Evolutionary conservation across 2,113 vertebrate genomes (phyloP), one percentile per base, ranked within the genome.

Genomic region (Ifrita kowaldi): DNA sequence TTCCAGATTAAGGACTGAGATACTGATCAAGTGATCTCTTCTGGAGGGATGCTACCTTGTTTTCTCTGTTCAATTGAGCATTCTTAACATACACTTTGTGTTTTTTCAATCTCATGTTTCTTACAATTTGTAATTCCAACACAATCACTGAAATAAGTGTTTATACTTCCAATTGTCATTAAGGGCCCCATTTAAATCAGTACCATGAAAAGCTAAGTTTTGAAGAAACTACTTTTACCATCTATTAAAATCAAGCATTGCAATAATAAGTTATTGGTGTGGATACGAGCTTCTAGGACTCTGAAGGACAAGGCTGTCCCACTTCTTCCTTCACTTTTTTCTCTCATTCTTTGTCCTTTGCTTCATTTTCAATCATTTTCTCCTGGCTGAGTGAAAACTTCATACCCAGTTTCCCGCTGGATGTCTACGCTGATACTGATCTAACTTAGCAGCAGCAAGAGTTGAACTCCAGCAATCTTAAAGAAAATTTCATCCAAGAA

Each of bases 401-500:
- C 13, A 49, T 76, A 75, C 10, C 24, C 23, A 32, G 9, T 84
- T 91, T 88, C 32, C 37, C 4, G 16, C 8, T 64, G 22, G 10
- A 2, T 75, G 2, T 50, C 55, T 70, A 1, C 0, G 0, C 50
- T 67, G 23, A 53, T 49, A 32, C 6, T 57, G n/a, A 32, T 37
- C 23, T 81, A 77, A 74, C 4, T 49, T 26, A 71, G 19, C 1
- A 3, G 19, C 27, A 77, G 19, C 27, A 85, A 33, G 15, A 76
- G 6, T 74, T 20, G n/a, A 60, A 68, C 13, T 94, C 67, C 53
- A 90, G 4, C 12, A 47, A 5, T 44, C 26, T 74, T 64, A 55
- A 56, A 47, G 32, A 84, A 91, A 90, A 75, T 26, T 64, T 1
- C 9, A 33, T 50, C 11, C 77, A 55, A 35, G 11, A 9, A 39